Percentiles rank a stretch among this genome's conserved stretches.
These are phyloP conservation scores for Brevimyrus niger DNA, from an alignment of 2,113 vertebrate genomes.

Conservation along the genomic window DNA sequence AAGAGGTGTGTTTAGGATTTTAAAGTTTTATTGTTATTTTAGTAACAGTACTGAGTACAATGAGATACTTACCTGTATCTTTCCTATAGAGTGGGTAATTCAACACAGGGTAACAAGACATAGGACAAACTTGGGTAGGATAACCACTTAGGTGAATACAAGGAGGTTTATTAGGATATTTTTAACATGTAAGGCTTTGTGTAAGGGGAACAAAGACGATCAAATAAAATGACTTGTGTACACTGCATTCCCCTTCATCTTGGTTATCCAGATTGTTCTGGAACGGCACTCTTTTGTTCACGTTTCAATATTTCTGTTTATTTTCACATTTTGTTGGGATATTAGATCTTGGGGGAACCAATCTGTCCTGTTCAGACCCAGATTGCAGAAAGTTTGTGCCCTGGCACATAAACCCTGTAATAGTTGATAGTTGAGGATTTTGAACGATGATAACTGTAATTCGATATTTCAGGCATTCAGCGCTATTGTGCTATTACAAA, in stretches of 20 bases:
- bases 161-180: not conserved
- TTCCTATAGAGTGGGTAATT: not conserved
- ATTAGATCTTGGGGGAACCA: not conserved
- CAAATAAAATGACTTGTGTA: not conserved
- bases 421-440: not conserved
- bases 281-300: not conserved
- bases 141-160: not conserved
- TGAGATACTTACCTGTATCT: not conserved
- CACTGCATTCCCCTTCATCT: not conserved
- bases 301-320: not conserved
- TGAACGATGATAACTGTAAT: not conserved
- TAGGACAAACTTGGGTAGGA: not conserved
- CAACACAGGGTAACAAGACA: not conserved
- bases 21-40: not conserved
- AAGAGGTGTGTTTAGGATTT: not conserved
- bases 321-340: not conserved
- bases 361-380: not conserved
- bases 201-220: not conserved
- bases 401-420: not conserved
- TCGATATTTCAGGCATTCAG: not conserved
- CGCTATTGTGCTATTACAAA: not conserved
- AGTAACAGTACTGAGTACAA: not conserved
- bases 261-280: not conserved
- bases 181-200: not conserved
- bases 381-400: not conserved